Evolutionary conservation across 2,888 invertebrate genomes (phyloP).

Genomic region (Phalera bucephala): DNA sequence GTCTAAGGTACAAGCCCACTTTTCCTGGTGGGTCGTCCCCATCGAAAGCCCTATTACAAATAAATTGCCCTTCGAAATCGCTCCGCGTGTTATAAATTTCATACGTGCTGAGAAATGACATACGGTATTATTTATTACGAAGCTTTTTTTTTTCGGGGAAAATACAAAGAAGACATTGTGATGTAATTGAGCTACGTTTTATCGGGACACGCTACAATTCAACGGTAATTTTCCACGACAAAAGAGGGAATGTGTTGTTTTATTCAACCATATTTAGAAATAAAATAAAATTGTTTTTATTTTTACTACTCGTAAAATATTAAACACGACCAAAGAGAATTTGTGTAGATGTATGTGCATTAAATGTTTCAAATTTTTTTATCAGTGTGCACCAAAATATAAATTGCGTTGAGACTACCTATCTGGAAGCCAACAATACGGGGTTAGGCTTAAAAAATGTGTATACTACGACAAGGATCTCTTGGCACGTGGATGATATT

Average conservation of each 20-base stretch:
- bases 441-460: too few relatives aligned
- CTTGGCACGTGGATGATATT: too few relatives aligned
- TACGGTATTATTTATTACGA: constrained; percentile 81
- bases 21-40: constrained; percentile 43
- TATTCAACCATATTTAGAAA: too few relatives aligned
- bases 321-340: too few relatives aligned
- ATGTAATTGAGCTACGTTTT: constrained; percentile 76
- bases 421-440: too few relatives aligned
- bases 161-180: constrained; percentile 79
- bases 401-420: too few relatives aligned
- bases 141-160: constrained; percentile 65
- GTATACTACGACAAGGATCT: too few relatives aligned
- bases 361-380: too few relatives aligned
- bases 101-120: constrained; percentile 84
- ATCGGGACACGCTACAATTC: constrained; percentile 61
- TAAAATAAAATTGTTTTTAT: too few relatives aligned
- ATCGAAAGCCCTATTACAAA: constrained; percentile 76
- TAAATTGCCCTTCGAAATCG: constrained; percentile 78
- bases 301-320: too few relatives aligned
- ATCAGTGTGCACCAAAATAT: too few relatives aligned
- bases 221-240: constrained; percentile 44
- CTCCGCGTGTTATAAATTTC: constrained; percentile 79
- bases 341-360: too few relatives aligned
- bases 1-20: constrained; percentile 15
- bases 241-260: constrained; percentile 29